Evolutionary conservation across 2,888 invertebrate genomes (phyloP), one percentile per base, ranked within the genome.

Genomic region (Eretmocerus hayati): DNA sequence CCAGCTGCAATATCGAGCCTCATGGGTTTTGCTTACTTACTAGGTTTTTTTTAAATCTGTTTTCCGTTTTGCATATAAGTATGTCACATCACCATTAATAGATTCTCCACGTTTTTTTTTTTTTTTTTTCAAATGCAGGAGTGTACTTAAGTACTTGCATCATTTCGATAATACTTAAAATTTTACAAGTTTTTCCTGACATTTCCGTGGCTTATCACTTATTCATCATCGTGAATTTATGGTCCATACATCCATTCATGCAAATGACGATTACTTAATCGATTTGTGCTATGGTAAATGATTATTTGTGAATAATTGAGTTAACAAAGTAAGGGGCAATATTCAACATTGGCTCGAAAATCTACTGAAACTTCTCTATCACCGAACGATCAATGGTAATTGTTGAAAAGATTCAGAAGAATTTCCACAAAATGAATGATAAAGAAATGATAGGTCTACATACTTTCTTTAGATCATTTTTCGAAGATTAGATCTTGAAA

Each of bases 1-100:
- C 67, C 67, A 67, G 67, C 67, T 67, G 67, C 57, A 66, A 64
- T 62, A 5, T 50, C 53, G 53, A 54, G 50, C 44, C 23, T 43
- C 50, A 45, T 50, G 47, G 46, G 37, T 66, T 63, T 62, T 50
- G 50, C 48, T 54, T 46, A 39, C 53, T 50, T 50, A 54, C 42
- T 42, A n/a, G n/a, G n/a, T n/a, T n/a, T n/a, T n/a, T 39, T 30
- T 43, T 48, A 54, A 45, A 37, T 40, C 38, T 22, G 23, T 50
- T 45, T 32, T 20, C 31, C 37, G 11, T 26, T 26, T 26, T 26
- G 26, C 26, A 26, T 9, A 26, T 26, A n/a, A n/a, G 26, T 26
- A 9, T 6, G 26, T 26, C 8, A 26, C 26, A 26, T 26, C 11
- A 26, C 11, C 36, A 35, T 41, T 26, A 33, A 44, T 19, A 35